These are phyloP conservation scores for Hybos culiciformis DNA, from an alignment of 2,888 invertebrate genomes.

Conservation along the genomic window DNA sequence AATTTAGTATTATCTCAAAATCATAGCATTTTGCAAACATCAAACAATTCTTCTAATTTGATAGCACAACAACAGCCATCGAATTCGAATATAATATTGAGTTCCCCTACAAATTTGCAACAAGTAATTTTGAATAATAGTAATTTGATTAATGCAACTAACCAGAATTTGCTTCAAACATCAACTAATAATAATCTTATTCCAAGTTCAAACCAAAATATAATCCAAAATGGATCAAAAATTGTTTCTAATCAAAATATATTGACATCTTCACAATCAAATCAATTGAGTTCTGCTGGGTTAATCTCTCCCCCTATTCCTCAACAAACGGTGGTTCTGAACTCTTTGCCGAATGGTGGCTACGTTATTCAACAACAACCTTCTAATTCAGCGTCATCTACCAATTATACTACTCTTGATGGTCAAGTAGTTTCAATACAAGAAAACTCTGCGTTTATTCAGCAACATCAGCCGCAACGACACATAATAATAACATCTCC, in stretches of 20 bases:
- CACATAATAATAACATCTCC: constrained; percentile 45
- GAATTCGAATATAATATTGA: too few species aligned
- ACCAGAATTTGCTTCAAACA: constrained; percentile 9
- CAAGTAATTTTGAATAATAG: constrained; percentile 9
- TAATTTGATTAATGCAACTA: constrained; percentile 11
- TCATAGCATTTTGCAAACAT: constrained; percentile 3
- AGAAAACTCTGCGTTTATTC: constrained; percentile 29
- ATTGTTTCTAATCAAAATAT: constrained; percentile 10
- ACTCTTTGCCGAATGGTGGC: constrained; percentile 63
- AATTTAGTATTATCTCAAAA: constrained; percentile 13
- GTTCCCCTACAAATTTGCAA: too few species aligned
- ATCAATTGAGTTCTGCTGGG: constrained; percentile 17
- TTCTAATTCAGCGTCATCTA: constrained; percentile 16
- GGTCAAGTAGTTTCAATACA: constrained; percentile 48
- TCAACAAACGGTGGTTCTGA: constrained; percentile 66
- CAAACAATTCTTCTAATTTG: constrained; percentile 12
- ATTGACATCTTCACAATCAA: too few species aligned
- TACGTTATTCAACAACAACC: constrained; percentile 43
- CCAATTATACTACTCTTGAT: constrained; percentile 52
- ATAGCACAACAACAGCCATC: too few species aligned
- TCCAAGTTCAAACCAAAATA: constrained; percentile 18
- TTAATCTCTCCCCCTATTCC: constrained; percentile 37
- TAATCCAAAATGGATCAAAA: constrained; percentile 9
- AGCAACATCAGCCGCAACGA: constrained; percentile 20
- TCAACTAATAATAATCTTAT: constrained; percentile 12